A percentile compares a stretch with the other conserved stretches of the same genome.
These are phyloP conservation scores for Trimorus sp. DNA, from an alignment of 2,888 invertebrate genomes.

Conservation along the genomic window DNA sequence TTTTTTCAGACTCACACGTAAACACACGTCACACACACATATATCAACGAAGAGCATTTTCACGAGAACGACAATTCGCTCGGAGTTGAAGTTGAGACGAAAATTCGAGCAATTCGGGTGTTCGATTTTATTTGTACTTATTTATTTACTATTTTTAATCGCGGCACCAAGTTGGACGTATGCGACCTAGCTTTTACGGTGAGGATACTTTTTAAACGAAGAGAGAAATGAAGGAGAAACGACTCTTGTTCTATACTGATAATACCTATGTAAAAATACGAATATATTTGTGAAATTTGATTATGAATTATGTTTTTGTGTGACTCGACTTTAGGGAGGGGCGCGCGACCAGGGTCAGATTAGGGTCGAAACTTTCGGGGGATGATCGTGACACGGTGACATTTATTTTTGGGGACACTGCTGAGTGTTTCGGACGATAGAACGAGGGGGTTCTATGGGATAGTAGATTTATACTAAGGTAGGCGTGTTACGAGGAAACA, in stretches of 20 bases:
- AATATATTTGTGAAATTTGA: constrained; percentile 56
- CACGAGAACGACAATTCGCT: too few relatives aligned
- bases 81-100: too few relatives aligned
- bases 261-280: constrained; percentile 41
- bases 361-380: neutral
- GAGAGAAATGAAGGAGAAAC: neutral
- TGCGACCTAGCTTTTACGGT: constrained; percentile 42
- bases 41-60: too few relatives aligned
- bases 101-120: too few relatives aligned
- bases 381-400: constrained; percentile 7
- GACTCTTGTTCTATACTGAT: constrained; percentile 48
- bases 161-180: constrained; percentile 29
- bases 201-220: constrained; percentile 45
- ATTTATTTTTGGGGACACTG: neutral
- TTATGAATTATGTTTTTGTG: constrained; percentile 38
- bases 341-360: too few relatives aligned
- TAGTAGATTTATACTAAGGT: too few relatives aligned
- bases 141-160: neutral
- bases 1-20: too few relatives aligned
- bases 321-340: constrained; percentile 22
- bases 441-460: too few relatives aligned
- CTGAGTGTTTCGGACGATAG: too few relatives aligned
- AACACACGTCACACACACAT: too few relatives aligned
- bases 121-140: constrained; percentile 11
- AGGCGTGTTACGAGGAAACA: too few relatives aligned